Conservation (phyloP, 2,797 vertebrate genomes). For the Bovichtus diacanthus region DNA sequence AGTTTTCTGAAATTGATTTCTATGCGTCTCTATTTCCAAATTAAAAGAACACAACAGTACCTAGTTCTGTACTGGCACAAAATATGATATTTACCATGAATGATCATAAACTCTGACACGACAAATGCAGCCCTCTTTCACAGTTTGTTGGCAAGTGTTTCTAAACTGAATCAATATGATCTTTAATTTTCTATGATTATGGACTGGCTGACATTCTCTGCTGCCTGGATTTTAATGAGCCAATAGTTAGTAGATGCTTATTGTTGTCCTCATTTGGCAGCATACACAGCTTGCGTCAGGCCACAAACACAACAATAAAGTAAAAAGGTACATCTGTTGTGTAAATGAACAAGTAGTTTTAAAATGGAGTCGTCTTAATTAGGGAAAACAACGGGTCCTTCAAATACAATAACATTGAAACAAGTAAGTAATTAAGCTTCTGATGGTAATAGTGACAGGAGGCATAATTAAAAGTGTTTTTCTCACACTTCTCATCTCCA, state of each 20-base stretch:
- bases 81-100: not conserved
- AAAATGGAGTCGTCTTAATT: slow-evolving; percentile 66
- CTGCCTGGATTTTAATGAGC: slow-evolving; percentile 20
- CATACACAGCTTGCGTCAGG: slow-evolving; percentile 29
- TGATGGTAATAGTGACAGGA: slow-evolving; percentile 72
- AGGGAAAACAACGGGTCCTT: slow-evolving; percentile 67
- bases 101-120: not conserved
- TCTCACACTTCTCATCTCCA: slow-evolving; percentile 47
- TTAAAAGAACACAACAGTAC: too few species aligned
- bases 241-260: slow-evolving; percentile 10
- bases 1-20: too few species aligned
- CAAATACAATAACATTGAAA: slow-evolving; percentile 64
- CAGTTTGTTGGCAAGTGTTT: not conserved
- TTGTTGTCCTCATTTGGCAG: slow-evolving; percentile 20
- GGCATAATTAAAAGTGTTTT: slow-evolving; percentile 75
- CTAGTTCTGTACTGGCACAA: too few species aligned
- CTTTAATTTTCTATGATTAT: not conserved
- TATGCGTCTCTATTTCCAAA: too few species aligned
- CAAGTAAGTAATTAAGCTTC: slow-evolving; percentile 78
- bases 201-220: not conserved
- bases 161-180: not conserved
- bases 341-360: slow-evolving; percentile 33
- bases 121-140: not conserved
- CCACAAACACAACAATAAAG: slow-evolving; percentile 7
- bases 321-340: slow-evolving; percentile 12